phyloP scores from a whole-genome alignment of 2,113 vertebrate species.

The human (Homo sapiens) region GRCh38 chr6:8384001-8384500 shows the following conservation, averaged over 20 bases:
- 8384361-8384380: background rate
- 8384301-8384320: background rate
- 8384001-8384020: background rate
- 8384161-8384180: background rate
- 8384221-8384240: slow-evolving; percentile 24
- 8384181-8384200: background rate
- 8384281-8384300: background rate
- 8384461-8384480: background rate
- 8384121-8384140: background rate
- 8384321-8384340: background rate
- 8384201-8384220: background rate
- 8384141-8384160: background rate
- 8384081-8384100: background rate
- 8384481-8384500: background rate
- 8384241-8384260: background rate
- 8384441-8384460: background rate
- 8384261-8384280: background rate
- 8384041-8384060: background rate
- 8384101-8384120: background rate
- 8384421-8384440: background rate
- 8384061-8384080: background rate
- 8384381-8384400: background rate
- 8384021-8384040: background rate
- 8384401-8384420: background rate
- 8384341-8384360: background rate